Conservation (phyloP, 2,797 vertebrate species). For the Sciaenops ocellatus region DNA sequence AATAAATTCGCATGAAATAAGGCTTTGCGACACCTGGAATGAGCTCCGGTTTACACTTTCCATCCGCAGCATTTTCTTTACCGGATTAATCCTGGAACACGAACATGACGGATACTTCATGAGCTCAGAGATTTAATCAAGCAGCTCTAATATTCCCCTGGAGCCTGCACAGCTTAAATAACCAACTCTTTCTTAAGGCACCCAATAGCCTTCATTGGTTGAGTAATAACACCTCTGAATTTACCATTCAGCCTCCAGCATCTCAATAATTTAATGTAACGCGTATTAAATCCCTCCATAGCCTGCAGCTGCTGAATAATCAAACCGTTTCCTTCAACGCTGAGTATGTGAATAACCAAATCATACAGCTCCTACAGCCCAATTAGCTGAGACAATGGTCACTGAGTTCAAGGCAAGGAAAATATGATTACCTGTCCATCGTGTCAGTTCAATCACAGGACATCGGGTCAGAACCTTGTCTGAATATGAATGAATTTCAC, state of each 20-base stretch:
- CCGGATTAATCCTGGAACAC: constrained; percentile 53
- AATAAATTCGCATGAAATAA: constrained; percentile 37
- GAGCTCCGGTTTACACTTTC: constrained; percentile 34
- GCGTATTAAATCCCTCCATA: constrained; percentile 54
- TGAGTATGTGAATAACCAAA: constrained; percentile 22
- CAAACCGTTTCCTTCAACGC: constrained; percentile 45
- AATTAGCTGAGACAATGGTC: constrained; percentile 38
- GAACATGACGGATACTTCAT: constrained; percentile 48
- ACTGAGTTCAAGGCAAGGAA: constrained; percentile 4
- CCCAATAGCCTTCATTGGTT: constrained; percentile 48
- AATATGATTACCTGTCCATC: constrained; percentile 28
- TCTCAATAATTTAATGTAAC: constrained; percentile 69
- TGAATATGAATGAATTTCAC: constrained; percentile 5
- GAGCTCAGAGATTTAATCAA: constrained; percentile 67
- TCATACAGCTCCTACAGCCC: constrained; percentile 7
- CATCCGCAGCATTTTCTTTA: constrained; percentile 26
- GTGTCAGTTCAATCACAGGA: constrained; percentile 6
- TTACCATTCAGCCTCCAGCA: constrained; percentile 54
- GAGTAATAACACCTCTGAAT: constrained; percentile 63
- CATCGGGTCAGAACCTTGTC: neutral
- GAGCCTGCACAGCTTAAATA: constrained; percentile 65
- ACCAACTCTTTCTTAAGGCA: constrained; percentile 51
- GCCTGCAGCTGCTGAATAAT: constrained; percentile 59
- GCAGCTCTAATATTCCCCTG: constrained; percentile 56
- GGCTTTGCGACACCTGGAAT: constrained; percentile 33